A percentile compares a stretch with the other conserved stretches of the same genome.
Conservation (phyloP, 2,797 vertebrate species). For the Sus cebifrons region DNA sequence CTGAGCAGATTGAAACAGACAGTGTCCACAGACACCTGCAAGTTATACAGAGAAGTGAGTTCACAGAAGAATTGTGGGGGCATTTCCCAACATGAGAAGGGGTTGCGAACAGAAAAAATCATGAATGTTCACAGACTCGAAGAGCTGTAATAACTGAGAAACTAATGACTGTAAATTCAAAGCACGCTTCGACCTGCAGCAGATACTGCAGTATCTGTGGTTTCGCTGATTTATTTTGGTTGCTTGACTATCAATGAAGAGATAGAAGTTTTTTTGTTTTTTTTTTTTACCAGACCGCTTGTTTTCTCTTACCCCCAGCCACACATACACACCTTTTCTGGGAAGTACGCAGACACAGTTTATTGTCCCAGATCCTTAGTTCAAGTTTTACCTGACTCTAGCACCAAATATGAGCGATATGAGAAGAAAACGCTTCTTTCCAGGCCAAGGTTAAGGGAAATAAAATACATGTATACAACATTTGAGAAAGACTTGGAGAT, state of each 20-base stretch:
- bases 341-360: neutral
- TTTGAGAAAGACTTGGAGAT: neutral
- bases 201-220: neutral
- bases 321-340: neutral
- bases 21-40: neutral
- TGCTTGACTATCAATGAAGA: neutral
- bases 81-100: neutral
- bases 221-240: constrained; percentile 14
- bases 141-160: neutral
- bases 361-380: neutral
- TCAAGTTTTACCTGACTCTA: neutral
- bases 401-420: neutral
- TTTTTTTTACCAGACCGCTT: neutral
- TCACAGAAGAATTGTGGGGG: neutral
- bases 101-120: neutral
- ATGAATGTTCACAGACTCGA: neutral
- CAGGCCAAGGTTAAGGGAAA: neutral
- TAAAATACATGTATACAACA: neutral
- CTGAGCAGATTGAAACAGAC: neutral
- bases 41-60: neutral
- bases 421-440: neutral
- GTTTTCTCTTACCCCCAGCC: neutral
- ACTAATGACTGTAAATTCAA: neutral
- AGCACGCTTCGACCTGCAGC: neutral
- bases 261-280: neutral